Base-by-base conservation (phyloP, 2,113 vertebrate species). In the Mionectes macconnelli region DNA sequence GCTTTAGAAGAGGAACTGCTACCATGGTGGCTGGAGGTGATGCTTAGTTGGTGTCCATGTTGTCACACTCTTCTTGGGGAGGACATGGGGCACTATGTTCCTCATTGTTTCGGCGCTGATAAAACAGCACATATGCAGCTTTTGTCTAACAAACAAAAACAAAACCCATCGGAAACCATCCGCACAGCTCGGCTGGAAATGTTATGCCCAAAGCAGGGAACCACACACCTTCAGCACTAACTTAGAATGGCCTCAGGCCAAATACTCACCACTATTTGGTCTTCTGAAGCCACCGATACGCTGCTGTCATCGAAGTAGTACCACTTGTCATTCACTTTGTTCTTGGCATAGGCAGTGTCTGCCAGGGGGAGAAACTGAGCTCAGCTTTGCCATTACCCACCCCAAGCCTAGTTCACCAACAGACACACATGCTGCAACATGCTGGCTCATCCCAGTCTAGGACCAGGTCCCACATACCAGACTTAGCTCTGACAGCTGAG, bases 271-370 rank as follows among this genome's bases (percentile, higher is more conserved):
- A 99, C 99, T 96, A 99, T 99, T 98, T 99, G 99, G 96, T 99
- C 99, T 97, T 99, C 99, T 50, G 99, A 98, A 89, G 99, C 99
- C 83, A 98, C 90, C 0, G 99, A 99, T 33, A 99, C 99, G 0
- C 98, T 99, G 97, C 98, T 99, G 94, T 99, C 99, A 12, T 99
- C 99, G 57, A 99, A 99, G 97, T 99, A 98, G 98, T 99, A 99
- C 99, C 99, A 99, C 85, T 99, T 99, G 56, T 97, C 97, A 5
- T 99, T 99, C 88, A 98, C 96, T 87, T 99, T 99, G 96, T 99
- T 99, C 98, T 99, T 99, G 18, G 98, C 99, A 1, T 99, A 99
- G 24, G 99, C 99, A 1, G 99, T 99, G 96, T 99, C 99, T 99
- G 98, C 95, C 72, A 86, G 67, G 52, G 90, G 56, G 95, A 96